Evolutionary conservation across 1,140 invertebrate species (phyloP).

Genomic region (Drosophila pallidifrons): DNA sequence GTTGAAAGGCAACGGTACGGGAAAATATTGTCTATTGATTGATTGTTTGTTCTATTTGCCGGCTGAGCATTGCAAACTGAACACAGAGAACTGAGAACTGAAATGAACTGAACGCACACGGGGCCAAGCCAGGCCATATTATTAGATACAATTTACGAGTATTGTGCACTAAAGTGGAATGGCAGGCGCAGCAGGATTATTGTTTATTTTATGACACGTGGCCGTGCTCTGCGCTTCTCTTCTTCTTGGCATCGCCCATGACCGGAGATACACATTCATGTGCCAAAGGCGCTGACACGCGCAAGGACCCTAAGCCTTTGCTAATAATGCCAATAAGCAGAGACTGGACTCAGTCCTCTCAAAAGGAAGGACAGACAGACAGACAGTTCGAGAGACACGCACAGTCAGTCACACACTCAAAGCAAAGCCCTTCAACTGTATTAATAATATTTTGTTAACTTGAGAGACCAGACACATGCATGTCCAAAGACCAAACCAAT

Average conservation of each 20-base stretch:
- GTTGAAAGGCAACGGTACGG: slow-evolving; percentile 52
- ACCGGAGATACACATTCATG: slow-evolving; percentile 24
- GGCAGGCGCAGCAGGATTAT: slow-evolving; percentile 77
- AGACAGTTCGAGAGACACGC: background rate
- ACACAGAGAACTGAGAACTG: slow-evolving; percentile 13
- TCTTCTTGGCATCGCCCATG: slow-evolving; percentile 7
- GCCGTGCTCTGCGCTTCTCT: slow-evolving; percentile 24
- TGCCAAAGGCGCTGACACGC: slow-evolving; percentile 69
- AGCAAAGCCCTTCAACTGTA: slow-evolving; percentile 45
- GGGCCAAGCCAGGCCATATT: slow-evolving; percentile 77
- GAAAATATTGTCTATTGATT: slow-evolving; percentile 83
- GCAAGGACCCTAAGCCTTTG: slow-evolving; percentile 71
- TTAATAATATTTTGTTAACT: slow-evolving; percentile 68
- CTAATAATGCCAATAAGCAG: slow-evolving; percentile 78
- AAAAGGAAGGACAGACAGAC: background rate
- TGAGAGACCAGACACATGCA: slow-evolving; percentile 41
- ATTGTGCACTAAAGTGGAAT: slow-evolving; percentile 81
- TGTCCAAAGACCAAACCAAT: slow-evolving; percentile 13
- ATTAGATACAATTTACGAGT: slow-evolving; percentile 78
- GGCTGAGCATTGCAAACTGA: slow-evolving; percentile 42
- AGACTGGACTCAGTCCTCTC: slow-evolving; percentile 35
- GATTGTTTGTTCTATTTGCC: slow-evolving; percentile 78
- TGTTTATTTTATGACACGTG: slow-evolving; percentile 83
- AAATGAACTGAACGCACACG: slow-evolving; percentile 53
- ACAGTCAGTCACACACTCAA: background rate